phyloP scores from a whole-genome alignment of 2,797 vertebrate species.

The Coregonus suidteri region DNA sequence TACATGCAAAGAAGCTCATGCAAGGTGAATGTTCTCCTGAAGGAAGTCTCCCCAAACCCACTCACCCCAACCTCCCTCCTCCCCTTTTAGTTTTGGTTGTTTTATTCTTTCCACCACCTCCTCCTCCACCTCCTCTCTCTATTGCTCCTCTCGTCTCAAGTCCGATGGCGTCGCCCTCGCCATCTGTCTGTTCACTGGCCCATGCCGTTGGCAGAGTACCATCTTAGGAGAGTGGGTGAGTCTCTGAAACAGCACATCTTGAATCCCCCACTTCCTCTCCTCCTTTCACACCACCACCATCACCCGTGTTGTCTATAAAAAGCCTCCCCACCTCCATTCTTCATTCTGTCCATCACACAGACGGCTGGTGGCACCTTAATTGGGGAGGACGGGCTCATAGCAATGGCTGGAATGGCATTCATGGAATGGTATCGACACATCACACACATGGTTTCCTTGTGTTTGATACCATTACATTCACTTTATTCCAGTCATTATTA shows the following conservation, averaged over 20 bases:
- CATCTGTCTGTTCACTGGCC: constrained; percentile 74
- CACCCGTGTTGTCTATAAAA: constrained; percentile 60
- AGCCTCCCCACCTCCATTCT: constrained; percentile 32
- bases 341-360: constrained; percentile 30
- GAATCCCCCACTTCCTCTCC: constrained; percentile 53
- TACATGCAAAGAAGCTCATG: constrained; percentile 20
- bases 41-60: constrained; percentile 10
- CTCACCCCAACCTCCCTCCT: constrained; percentile 37
- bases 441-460: too few species aligned
- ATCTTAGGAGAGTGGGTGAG: constrained; percentile 57
- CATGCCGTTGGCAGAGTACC: constrained; percentile 67
- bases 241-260: constrained; percentile 57
- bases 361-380: too few species aligned
- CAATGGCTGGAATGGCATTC: too few species aligned
- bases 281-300: constrained; percentile 8
- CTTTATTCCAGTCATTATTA: too few species aligned
- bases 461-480: too few species aligned
- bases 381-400: too few species aligned
- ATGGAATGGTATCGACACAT: too few species aligned
- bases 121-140: constrained; percentile 32
- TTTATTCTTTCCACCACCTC: constrained; percentile 30
- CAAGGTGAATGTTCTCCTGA: constrained; percentile 36
- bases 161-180: constrained; percentile 34
- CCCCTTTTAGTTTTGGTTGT: constrained; percentile 15
- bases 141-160: neutral